Conservation (phyloP, 2,113 vertebrate genomes). For the Heteronetta atricapilla region DNA sequence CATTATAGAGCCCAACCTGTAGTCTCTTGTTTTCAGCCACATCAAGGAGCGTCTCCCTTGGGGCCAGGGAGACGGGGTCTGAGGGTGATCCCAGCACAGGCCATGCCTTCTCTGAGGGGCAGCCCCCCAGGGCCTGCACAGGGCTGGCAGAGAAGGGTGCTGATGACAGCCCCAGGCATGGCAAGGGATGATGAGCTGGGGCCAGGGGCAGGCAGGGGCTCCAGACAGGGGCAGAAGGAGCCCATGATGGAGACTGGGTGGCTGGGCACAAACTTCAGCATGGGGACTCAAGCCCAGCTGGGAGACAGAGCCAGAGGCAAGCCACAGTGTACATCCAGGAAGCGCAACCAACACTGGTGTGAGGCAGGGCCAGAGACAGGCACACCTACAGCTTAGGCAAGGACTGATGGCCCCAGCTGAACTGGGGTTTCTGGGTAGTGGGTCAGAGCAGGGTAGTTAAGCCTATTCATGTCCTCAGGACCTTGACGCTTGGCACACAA, state of each 20-base stretch:
- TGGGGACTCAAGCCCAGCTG: background rate
- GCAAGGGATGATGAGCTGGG: background rate
- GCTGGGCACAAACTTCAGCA: background rate
- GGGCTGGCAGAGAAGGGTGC: background rate
- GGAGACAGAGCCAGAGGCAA: background rate
- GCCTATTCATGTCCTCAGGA: background rate
- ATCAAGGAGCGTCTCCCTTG: background rate
- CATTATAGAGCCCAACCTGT: background rate
- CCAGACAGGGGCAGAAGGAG: background rate
- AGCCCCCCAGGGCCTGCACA: background rate
- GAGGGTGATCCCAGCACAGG: background rate
- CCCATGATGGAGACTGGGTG: background rate
- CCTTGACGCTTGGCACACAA: background rate
- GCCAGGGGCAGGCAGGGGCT: background rate
- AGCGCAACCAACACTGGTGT: background rate
- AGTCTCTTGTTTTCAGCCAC: background rate
- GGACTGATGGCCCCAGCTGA: background rate
- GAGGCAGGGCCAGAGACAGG: background rate
- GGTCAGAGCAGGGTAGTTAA: background rate
- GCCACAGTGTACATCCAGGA: background rate
- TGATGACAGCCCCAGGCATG: background rate
- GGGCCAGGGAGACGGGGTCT: background rate
- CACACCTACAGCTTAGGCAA: background rate
- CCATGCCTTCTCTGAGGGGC: accelerated
- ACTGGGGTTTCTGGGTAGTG: background rate